Evolutionary conservation across 2,113 vertebrate genomes (phyloP).

Genomic region (Crotalus tigris): DNA sequence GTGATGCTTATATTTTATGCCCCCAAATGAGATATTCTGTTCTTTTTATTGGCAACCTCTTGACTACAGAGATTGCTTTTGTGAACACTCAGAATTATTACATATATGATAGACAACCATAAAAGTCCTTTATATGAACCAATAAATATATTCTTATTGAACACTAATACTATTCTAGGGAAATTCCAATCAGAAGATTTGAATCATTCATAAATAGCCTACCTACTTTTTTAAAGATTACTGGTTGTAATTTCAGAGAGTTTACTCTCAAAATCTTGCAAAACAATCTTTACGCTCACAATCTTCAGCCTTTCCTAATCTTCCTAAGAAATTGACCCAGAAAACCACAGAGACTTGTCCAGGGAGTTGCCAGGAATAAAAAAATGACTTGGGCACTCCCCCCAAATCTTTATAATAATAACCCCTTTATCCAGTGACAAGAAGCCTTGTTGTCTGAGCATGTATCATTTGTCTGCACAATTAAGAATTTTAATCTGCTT

Average conservation of each 20-base stretch:
- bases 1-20: not conserved
- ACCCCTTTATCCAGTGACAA: not conserved
- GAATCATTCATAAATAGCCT: not conserved
- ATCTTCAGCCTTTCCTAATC: not conserved
- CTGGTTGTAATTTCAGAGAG: not conserved
- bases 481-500: not conserved
- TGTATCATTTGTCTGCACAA: not conserved
- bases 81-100: not conserved
- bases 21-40: not conserved
- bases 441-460: not conserved
- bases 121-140: not conserved
- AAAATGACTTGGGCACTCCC: not conserved
- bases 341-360: not conserved
- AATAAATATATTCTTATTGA: not conserved
- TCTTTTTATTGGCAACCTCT: not conserved
- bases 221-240: not conserved
- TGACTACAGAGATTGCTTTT: not conserved
- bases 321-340: not conserved
- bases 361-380: not conserved
- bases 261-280: not conserved
- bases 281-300: not conserved
- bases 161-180: not conserved
- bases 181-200: not conserved
- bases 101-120: not conserved
- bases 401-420: not conserved